These are phyloP conservation scores for Bombus terrestris DNA, from an alignment of 1,140 invertebrate genomes.

Conservation along the genomic window DNA sequence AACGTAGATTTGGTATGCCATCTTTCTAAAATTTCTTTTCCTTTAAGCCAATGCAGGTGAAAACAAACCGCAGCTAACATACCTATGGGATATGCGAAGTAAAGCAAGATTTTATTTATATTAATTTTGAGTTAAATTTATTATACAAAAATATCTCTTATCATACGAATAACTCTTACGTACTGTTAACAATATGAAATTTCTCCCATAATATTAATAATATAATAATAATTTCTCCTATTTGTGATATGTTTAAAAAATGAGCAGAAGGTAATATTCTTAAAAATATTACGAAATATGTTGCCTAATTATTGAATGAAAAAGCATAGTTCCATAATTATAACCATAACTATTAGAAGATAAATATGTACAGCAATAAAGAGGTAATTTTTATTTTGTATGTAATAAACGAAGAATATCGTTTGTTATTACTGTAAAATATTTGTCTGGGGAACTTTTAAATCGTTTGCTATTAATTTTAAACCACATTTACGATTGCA, in stretches of 20 bases:
- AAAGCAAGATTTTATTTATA: neutral
- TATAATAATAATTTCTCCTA: neutral
- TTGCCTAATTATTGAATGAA: neutral
- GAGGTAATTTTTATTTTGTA: neutral
- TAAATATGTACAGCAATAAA: neutral
- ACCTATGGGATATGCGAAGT: constrained; percentile 28
- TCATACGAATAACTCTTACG: neutral
- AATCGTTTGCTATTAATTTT: neutral
- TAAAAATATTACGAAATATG: neutral
- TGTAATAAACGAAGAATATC: neutral
- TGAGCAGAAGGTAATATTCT: neutral
- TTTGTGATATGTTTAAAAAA: neutral
- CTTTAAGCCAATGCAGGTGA: constrained; percentile 64
- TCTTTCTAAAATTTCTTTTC: constrained; percentile 57
- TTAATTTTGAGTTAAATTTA: neutral
- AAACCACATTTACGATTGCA: too few relatives aligned
- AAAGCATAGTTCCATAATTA: too few relatives aligned
- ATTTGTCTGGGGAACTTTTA: neutral
- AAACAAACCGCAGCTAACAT: constrained; percentile 62
- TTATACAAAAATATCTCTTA: neutral
- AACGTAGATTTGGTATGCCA: constrained; percentile 63
- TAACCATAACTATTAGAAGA: neutral
- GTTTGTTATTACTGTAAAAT: neutral
- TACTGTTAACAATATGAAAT: neutral
- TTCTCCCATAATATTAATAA: neutral